A percentile compares a stretch with the other conserved stretches of the same genome.
phyloP scores from a whole-genome alignment of 37 sponge, comb jelly and placozoan genomes.

The Axinella damicornis region DNA sequence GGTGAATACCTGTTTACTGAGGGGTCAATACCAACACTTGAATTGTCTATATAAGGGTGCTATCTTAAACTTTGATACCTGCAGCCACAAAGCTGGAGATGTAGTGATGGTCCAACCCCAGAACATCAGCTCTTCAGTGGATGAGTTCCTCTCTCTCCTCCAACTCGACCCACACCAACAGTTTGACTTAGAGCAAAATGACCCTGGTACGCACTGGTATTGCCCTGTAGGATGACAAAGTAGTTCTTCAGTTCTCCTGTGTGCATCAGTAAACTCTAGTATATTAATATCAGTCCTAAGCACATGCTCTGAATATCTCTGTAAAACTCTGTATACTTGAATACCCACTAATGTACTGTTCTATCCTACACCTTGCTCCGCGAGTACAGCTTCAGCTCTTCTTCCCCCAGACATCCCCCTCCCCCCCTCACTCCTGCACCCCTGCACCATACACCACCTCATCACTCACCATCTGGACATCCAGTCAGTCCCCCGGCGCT shows the following conservation, averaged over 20 bases:
- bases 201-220: conserved; percentile 36
- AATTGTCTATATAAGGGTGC: too few relatives aligned
- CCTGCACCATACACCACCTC: conserved; percentile 64
- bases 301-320: too few relatives aligned
- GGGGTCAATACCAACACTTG: too few relatives aligned
- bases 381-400: too few relatives aligned
- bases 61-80: neutral
- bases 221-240: too few relatives aligned
- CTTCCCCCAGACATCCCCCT: conserved; percentile 30
- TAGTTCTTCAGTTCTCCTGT: too few relatives aligned
- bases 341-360: too few relatives aligned
- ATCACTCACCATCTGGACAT: conserved; percentile 85
- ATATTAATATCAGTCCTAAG: too few relatives aligned
- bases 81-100: conserved; percentile 87
- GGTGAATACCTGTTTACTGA: too few relatives aligned
- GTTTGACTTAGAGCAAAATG: conserved; percentile 46
- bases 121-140: conserved; percentile 70
- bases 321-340: too few relatives aligned
- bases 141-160: conserved; percentile 68
- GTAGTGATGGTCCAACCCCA: conserved; percentile 91
- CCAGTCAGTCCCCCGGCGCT: conserved; percentile 79
- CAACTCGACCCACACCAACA: conserved; percentile 40
- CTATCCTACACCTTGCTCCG: too few relatives aligned
- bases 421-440: conserved; percentile 49
- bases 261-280: too few relatives aligned